Evolutionary conservation across 2,113 vertebrate genomes (phyloP), one percentile per base, ranked within the genome.

Genomic region (Telmatochromis sp.): DNA sequence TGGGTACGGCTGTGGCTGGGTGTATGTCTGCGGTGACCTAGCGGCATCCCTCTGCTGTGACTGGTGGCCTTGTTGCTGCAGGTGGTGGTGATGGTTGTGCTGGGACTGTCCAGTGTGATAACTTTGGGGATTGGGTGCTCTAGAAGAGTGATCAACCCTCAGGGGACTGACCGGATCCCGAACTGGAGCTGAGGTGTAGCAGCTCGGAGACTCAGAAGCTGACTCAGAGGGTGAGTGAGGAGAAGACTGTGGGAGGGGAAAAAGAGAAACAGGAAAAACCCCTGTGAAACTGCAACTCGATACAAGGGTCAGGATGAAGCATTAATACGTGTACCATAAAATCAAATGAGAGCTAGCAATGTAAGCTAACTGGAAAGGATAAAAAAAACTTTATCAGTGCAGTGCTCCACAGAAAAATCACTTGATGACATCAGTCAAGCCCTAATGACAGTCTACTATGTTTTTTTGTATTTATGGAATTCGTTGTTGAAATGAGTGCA

Each of bases 161-260:
- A 94, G 95, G 47, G 97, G 97, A 80, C 97, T 97, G 63, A 96
- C 95, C 3, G 96, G 96, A 93, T 97, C 97, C 58, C 96, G 96
- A 92, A 96, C 96, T 1, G 96, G 96, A 93, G 95, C 94, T 90
- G 98, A 93, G 86, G 84, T 15, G 47, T 96, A 84, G 73, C 83
- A 86, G 55, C 87, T 80, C 0, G 92, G 90, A 71, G 93, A 93
- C 83, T 94, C 92, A 4, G 89, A 83, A 14, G n/a, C 23, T 1
- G 90, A 90, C 65, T 85, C 88, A 26, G 90, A 82, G 23, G 81
- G 85, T 9, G 90, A 94, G 54, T 89, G 89, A 50, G 90, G 86
- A 26, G 86, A 87, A 19, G 84, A 84, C 89, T 89, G 57, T 19
- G 11, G 15, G 26, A 28, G 19, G 9, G 80, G 80, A 15, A 23